Base-by-base conservation (phyloP, 2,113 vertebrate species). In the Columbina picui region DNA sequence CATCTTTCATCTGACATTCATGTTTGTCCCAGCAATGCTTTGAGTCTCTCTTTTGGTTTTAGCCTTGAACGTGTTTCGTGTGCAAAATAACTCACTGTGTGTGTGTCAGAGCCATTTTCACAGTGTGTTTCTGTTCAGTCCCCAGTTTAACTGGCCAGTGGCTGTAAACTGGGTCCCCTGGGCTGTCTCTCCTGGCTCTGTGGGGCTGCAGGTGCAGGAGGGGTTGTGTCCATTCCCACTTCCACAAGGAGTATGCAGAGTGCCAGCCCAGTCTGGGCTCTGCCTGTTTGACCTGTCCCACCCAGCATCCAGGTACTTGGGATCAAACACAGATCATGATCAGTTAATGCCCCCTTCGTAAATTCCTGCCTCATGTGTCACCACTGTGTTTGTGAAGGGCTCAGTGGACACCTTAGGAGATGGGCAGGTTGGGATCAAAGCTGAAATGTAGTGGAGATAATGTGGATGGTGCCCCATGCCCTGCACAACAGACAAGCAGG, bases 331-430 rank as follows among this genome's bases (percentile, higher is more conserved):
- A 1, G 41, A 70, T 52, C 20, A 2, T 2, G 32, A 59, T 86
- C 41, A 19, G 55, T 88, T 95, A 94, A 83, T 75, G 49, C n/a
- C 41, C 59, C 71, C 71, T 93, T 43, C 79, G 88, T 96, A 96
- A 97, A 97, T 96, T 84, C 95, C 93, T 90, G 32, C 18, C 47
- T 55, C 32, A 1, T 83, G 87, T 5, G 17, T 95, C 91, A 95
- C 79, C 0, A 0, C 32, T 23, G 55, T 88, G 84, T 95, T 96
- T 96, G 92, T 84, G 88, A 93, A 95, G 79, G 82, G 90, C 82
- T 90, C 0, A 1, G 60, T 88, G 89, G 95, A 84, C 89, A 56
- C 76, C 25, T 22, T 0, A 0, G 65, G 60, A 94, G 76, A 93
- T 78, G 76, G 83, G 89, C 60, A 95, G 64, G 56, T 81, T 7